Evolutionary conservation across 1,140 invertebrate species (phyloP).

Genomic region (Monomorium pharaonis): DNA sequence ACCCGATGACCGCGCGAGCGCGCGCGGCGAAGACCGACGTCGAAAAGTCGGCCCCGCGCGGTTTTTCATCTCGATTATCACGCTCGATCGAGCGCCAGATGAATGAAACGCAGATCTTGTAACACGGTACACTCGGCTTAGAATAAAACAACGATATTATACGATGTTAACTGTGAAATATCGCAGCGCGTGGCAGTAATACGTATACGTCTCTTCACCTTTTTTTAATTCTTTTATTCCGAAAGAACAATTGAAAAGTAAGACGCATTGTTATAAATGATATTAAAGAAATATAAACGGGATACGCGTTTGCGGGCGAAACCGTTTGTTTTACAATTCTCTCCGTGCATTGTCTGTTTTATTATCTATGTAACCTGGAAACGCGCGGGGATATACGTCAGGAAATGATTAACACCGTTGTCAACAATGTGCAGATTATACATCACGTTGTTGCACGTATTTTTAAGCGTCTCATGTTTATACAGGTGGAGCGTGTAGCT

Average conservation of each 20-base stretch:
- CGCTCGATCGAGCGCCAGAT: not conserved
- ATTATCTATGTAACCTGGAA: not conserved
- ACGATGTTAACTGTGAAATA: not conserved
- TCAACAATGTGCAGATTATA: conserved; percentile 42
- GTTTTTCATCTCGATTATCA: not conserved
- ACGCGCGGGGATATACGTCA: not conserved
- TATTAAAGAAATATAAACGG: not conserved
- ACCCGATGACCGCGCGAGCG: not conserved
- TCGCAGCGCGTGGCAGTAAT: not conserved
- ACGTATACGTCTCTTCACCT: not conserved
- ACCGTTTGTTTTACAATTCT: not conserved
- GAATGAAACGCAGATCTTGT: not conserved
- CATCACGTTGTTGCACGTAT: conserved; percentile 12
- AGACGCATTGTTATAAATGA: not conserved
- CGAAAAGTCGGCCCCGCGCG: not conserved
- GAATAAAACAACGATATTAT: not conserved
- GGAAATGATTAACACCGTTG: conserved; percentile 15
- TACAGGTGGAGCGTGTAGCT: conserved; percentile 42
- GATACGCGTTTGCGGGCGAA: not conserved
- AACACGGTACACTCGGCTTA: too few relatives aligned
- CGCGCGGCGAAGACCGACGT: not conserved
- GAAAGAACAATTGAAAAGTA: not conserved
- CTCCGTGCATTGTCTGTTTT: not conserved
- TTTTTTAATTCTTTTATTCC: not conserved
- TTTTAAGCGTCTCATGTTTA: conserved; percentile 44